phyloP scores from a whole-genome alignment of 2,113 vertebrate species.

The Mormoops blainvillei region DNA sequence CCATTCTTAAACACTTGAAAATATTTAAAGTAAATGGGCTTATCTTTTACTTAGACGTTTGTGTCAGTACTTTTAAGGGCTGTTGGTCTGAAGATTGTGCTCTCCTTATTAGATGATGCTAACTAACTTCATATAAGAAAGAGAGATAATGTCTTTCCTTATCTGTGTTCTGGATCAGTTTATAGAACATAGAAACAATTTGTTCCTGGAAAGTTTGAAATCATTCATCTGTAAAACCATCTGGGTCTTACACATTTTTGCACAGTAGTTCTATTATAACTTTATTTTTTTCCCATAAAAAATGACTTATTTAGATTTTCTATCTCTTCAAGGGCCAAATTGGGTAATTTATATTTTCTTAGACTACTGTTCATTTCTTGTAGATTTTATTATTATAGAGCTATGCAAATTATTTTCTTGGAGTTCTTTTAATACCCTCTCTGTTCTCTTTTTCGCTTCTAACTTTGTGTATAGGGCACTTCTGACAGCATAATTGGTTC shows the following conservation, averaged over 20 bases:
- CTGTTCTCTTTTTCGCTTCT: conserved; percentile 49
- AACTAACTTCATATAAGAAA: conserved; percentile 47
- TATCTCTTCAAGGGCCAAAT: conserved; percentile 64
- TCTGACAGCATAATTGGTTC: conserved; percentile 44
- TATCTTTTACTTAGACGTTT: background rate
- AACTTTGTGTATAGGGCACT: conserved; percentile 8
- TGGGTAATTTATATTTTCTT: conserved; percentile 63
- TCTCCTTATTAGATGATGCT: conserved; percentile 38
- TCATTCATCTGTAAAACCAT: conserved; percentile 72
- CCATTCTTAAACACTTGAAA: conserved; percentile 35
- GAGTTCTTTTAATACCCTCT: conserved; percentile 57
- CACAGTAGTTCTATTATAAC: conserved; percentile 62
- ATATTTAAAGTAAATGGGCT: background rate
- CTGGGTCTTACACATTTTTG: conserved; percentile 66
- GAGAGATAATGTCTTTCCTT: conserved; percentile 59
- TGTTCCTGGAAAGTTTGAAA: conserved; percentile 71
- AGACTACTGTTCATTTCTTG: conserved; percentile 60
- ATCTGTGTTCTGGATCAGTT: conserved; percentile 57
- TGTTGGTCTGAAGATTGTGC: conserved; percentile 32
- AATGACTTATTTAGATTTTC: conserved; percentile 70
- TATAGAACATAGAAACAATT: conserved; percentile 66
- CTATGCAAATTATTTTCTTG: conserved; percentile 52
- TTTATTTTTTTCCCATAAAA: conserved; percentile 66
- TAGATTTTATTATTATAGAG: conserved; percentile 57
- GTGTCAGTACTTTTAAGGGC: conserved; percentile 19